Percentiles rank a stretch among this genome's conserved stretches.
These are phyloP conservation scores for Macropus fuliginosus DNA, from an alignment of 2,797 vertebrate genomes.

Conservation along the genomic window DNA sequence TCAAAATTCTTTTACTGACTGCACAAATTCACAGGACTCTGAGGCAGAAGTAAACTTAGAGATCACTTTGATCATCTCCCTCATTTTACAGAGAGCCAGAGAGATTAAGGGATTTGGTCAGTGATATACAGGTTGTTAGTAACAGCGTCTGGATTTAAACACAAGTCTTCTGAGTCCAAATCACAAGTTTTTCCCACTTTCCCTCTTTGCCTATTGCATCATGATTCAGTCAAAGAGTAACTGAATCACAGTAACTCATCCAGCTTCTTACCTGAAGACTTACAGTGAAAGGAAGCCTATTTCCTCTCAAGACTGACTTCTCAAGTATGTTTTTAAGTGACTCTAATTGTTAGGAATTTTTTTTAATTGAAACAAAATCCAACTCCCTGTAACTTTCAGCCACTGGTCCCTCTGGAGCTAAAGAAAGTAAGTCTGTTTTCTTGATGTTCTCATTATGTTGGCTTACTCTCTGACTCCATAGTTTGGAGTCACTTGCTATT, in stretches of 20 bases:
- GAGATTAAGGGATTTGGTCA: neutral
- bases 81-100: neutral
- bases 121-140: neutral
- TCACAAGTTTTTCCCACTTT: neutral
- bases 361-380: neutral
- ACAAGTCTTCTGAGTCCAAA: neutral
- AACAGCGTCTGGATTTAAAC: neutral
- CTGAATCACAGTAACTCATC: neutral
- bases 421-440: neutral
- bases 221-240: neutral
- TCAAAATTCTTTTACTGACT: neutral
- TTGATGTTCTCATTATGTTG: neutral
- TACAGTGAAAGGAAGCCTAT: neutral
- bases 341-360: neutral
- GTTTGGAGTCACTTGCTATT: neutral
- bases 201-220: neutral
- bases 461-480: neutral
- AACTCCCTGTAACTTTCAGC: neutral
- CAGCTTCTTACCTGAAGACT: neutral
- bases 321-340: neutral
- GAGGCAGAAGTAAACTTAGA: neutral
- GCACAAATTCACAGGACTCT: neutral
- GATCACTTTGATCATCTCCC: neutral
- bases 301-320: neutral
- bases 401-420: neutral